A percentile compares a stretch with the other conserved stretches of the same genome.
Conservation (phyloP, 2,797 vertebrate species). For the Hippopotamyrus pictus region DNA sequence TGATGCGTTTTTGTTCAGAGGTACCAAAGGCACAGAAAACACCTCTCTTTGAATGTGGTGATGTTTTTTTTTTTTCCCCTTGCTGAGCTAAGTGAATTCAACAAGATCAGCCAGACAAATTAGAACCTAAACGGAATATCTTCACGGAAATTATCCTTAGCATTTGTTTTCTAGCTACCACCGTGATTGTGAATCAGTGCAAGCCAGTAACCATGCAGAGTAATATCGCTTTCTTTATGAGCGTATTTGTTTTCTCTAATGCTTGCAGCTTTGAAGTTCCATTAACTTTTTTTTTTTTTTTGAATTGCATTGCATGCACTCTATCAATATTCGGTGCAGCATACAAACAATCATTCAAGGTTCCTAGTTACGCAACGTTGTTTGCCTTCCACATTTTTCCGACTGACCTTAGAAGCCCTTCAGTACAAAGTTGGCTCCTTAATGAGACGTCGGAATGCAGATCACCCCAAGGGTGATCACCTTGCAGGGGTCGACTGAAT, state of each 20-base stretch:
- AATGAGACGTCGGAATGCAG: neutral
- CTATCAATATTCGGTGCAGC: neutral
- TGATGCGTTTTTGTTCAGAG: neutral
- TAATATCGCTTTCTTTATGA: constrained; percentile 11
- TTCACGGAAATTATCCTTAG: neutral
- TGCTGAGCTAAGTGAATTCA: constrained; percentile 8
- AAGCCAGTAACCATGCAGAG: neutral
- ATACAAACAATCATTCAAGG: neutral
- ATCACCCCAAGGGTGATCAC: neutral
- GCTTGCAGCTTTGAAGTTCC: constrained; percentile 7
- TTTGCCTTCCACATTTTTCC: neutral
- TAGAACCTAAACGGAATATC: neutral
- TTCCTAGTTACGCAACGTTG: neutral
- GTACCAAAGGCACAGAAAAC: neutral
- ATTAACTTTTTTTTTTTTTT: neutral
- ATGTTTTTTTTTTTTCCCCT: neutral
- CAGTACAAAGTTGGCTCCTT: neutral
- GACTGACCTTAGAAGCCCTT: neutral
- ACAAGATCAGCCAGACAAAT: neutral
- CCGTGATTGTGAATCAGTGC: neutral
- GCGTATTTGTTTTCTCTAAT: constrained; percentile 5
- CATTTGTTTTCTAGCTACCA: neutral
- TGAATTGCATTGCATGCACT: neutral
- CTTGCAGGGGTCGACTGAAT: neutral
- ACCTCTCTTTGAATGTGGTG: neutral